Base-by-base conservation (phyloP, 2,797 vertebrate species). In the Micrastur ruficollis region DNA sequence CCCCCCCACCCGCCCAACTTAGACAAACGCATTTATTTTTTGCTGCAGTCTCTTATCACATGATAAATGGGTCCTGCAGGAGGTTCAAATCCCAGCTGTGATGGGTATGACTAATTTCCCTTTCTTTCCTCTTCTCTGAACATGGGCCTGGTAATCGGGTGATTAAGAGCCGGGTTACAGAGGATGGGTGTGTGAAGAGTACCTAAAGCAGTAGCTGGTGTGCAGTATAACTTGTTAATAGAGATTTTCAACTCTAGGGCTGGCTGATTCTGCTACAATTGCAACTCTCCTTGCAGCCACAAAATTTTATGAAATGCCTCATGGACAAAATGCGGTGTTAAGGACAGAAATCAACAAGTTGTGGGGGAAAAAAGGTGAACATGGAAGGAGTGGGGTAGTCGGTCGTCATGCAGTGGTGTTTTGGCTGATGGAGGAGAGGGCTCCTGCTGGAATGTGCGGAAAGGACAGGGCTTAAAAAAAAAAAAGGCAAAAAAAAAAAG, bases 261-360 rank as follows among this genome's bases (percentile, higher is more conserved):
- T 93, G 58, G 18, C 56, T 68, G 68, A 11, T 74, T 44, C 44
- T 74, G 27, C 34, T 90, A 31, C 14, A 38, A 4, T 26, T 80
- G 68, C 40, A 84, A 12, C 46, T 81, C 26, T 81, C 44, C 34
- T 58, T 65, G 34, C 53, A 89, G 58, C 29, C 74, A 62, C 58
- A 75, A 66, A 29, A 70, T 73, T 50, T 62, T 63, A 14, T 14
- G 3, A 73, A 91, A 78, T 63, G 4, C 26, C 49, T 68, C 0
- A 0, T 14, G 49, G 26, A 20, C 38, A 59, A 88, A 78, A 65
- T 17, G 13, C 0, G 1, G 8, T 0, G 1, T n/a, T 80, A n/a
- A 55, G 49, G 58, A 61, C 34, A 71, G 55, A 66, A 42, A 53
- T 68, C 32, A 76, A 6, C 12, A 52, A 40, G 14, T 23, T 36